Percentiles rank a stretch among this genome's conserved stretches.
Evolutionary conservation across 2,113 vertebrate species (phyloP).

Genomic region (Tachysurus fulvidraco): DNA sequence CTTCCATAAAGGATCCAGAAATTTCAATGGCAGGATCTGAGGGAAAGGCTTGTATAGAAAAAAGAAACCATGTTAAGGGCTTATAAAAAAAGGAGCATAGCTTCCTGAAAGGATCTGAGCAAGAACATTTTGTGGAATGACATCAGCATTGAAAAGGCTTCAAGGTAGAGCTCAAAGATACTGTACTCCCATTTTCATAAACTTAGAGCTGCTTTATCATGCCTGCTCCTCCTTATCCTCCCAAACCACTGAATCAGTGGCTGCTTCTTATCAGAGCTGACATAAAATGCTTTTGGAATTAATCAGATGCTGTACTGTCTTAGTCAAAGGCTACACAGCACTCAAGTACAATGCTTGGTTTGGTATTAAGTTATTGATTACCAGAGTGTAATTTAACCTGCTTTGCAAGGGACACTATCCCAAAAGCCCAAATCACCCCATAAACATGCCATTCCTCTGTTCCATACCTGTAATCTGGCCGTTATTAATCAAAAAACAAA

Average conservation of each 20-base stretch:
- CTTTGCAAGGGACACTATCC: not conserved
- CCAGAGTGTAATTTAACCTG: not conserved
- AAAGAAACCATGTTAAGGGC: not conserved
- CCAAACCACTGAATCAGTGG: constrained; percentile 13
- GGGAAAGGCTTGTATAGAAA: constrained; percentile 52
- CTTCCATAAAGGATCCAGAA: constrained; percentile 39
- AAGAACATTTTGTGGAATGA: constrained; percentile 18
- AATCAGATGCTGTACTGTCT: not conserved
- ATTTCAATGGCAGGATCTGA: constrained; percentile 46
- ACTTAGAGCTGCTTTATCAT: not conserved
- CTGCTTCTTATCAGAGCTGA: constrained; percentile 28
- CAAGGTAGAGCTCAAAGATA: constrained; percentile 13
- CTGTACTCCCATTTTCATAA: constrained; percentile 6
- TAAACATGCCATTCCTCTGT: not conserved
- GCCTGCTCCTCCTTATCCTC: not conserved
- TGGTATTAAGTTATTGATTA: not conserved
- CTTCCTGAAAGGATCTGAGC: not conserved
- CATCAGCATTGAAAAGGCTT: not conserved
- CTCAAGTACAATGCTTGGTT: not conserved
- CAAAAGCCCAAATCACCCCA: not conserved
- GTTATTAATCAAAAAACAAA: not conserved
- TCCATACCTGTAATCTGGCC: not conserved
- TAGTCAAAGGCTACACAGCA: not conserved
- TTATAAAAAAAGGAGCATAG: not conserved
- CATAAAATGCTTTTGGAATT: not conserved